These are phyloP conservation scores for Nannobrachium achirus DNA, from an alignment of 2,113 vertebrate genomes.

Conservation along the genomic window DNA sequence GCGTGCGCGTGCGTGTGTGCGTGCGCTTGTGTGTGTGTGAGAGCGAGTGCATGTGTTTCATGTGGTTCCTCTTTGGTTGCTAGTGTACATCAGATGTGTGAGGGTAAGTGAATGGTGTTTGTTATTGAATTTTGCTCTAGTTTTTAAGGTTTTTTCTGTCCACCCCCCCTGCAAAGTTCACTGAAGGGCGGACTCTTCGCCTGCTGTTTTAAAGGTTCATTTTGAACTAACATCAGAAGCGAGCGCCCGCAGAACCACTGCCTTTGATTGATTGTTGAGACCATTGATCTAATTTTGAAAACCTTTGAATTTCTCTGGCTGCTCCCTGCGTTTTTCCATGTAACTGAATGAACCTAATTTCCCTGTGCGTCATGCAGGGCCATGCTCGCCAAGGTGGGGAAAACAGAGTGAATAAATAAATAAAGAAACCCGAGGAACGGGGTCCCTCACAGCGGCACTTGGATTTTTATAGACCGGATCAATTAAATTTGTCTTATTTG, in stretches of 20 bases:
- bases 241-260: constrained; percentile 62
- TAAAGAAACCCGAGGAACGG: constrained; percentile 67
- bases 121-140: constrained; percentile 40
- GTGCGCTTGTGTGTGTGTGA: not conserved
- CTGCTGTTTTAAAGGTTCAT: constrained; percentile 81
- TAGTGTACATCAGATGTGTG: constrained; percentile 29
- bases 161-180: constrained; percentile 47
- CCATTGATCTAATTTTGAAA: constrained; percentile 84
- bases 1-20: not conserved
- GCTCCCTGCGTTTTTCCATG: constrained; percentile 68
- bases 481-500: constrained; percentile 97
- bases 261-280: constrained; percentile 81
- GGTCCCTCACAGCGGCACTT: constrained; percentile 72
- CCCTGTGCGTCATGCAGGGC: constrained; percentile 72
- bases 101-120: constrained; percentile 36
- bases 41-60: constrained; percentile 19
- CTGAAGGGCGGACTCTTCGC: constrained; percentile 65
- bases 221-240: constrained; percentile 68
- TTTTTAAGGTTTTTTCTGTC: constrained; percentile 17
- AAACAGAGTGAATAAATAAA: constrained; percentile 79
- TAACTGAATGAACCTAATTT: constrained; percentile 83
- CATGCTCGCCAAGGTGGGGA: constrained; percentile 63
- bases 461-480: constrained; percentile 89
- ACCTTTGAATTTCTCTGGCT: constrained; percentile 74
- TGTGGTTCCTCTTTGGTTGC: constrained; percentile 32